Evolutionary conservation across 1,140 invertebrate species (phyloP).

Genomic region (Megalonaias nervosa): DNA sequence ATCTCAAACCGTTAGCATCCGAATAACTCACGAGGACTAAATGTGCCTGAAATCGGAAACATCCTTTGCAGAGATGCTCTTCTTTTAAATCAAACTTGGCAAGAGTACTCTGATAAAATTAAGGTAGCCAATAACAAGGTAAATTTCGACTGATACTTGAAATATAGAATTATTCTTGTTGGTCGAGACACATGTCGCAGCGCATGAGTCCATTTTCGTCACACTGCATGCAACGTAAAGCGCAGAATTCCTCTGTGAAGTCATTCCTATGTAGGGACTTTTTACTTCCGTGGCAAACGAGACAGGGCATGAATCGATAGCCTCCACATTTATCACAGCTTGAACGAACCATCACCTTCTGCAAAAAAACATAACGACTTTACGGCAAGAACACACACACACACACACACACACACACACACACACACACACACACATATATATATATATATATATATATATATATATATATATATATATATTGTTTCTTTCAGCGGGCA

Average conservation of each 20-base stretch:
- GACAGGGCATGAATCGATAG: conserved; percentile 89
- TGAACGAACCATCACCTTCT: conserved; percentile 81
- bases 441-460: too few species aligned
- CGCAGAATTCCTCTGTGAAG: conserved; percentile 93
- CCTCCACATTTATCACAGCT: conserved; percentile 92
- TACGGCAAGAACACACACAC: too few species aligned
- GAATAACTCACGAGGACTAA: not conserved
- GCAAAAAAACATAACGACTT: conserved; percentile 53
- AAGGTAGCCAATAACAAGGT: too few species aligned
- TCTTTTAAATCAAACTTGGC: not conserved
- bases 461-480: too few species aligned
- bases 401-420: too few species aligned
- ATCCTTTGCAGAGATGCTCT: not conserved
- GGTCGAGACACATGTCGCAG: conserved; percentile 82
- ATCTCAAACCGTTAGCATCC: not conserved
- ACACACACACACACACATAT: too few species aligned
- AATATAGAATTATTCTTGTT: conserved; percentile 55
- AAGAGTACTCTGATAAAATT: not conserved
- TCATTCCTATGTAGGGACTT: conserved; percentile 94
- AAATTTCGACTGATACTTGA: not conserved
- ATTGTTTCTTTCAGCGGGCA: too few species aligned
- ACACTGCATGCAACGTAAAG: conserved; percentile 97
- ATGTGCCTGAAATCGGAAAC: not conserved
- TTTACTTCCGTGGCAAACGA: conserved; percentile 94
- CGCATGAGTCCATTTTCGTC: conserved; percentile 93